A percentile compares a stretch with the other conserved stretches of the same genome.
phyloP scores from a whole-genome alignment of 2,797 vertebrate genomes.

The Hafferia zeledoni region DNA sequence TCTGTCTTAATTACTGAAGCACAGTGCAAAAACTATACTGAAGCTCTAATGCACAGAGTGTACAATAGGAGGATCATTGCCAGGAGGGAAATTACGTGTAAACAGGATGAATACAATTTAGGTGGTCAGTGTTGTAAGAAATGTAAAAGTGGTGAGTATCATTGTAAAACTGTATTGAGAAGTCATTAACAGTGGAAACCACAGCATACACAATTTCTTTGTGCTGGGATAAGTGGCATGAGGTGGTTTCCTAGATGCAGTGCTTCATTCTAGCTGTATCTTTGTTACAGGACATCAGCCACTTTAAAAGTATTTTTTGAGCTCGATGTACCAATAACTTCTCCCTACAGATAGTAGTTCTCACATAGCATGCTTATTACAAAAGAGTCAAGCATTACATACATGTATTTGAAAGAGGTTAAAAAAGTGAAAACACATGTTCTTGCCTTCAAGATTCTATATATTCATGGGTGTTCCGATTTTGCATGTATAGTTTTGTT shows the following conservation, averaged over 20 bases:
- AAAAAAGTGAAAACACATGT: neutral
- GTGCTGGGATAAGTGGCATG: neutral
- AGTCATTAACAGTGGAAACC: neutral
- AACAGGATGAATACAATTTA: rapidly evolving
- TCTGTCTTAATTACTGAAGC: neutral
- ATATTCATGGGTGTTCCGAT: neutral
- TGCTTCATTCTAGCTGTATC: neutral
- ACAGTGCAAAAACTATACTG: neutral
- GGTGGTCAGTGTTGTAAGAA: slow-evolving; percentile 7
- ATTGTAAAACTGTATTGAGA: neutral
- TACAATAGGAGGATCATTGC: neutral
- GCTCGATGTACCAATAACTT: neutral
- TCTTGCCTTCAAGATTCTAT: neutral
- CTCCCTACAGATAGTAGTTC: neutral
- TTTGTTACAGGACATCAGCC: neutral
- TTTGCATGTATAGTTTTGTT: neutral
- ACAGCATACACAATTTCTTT: neutral
- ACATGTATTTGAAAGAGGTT: neutral
- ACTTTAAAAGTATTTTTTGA: neutral
- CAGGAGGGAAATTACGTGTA: slow-evolving; percentile 1
- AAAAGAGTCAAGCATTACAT: neutral
- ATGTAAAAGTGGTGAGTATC: slow-evolving; percentile 59
- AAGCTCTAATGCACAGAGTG: rapidly evolving
- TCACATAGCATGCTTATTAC: neutral
- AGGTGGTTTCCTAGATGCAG: neutral